A percentile compares a stretch with the other conserved stretches of the same genome.
phyloP scores from a whole-genome alignment of 2,888 invertebrate genomes.

The Cerastoderma edule region DNA sequence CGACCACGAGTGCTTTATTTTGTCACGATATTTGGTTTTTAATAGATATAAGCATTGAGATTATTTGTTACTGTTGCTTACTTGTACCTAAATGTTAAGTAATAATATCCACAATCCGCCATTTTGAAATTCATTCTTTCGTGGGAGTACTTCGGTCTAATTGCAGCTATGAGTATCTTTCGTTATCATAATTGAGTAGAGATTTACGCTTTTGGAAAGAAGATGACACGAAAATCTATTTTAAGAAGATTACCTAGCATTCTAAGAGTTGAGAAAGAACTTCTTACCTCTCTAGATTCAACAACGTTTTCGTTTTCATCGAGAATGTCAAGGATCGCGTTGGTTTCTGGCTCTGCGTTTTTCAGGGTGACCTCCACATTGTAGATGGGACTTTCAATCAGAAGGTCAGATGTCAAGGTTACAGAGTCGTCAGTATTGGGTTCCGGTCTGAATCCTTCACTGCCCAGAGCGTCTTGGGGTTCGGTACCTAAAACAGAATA shows the following conservation, averaged over 20 bases:
- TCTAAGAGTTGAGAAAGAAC: no score
- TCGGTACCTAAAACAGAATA: slow-evolving; percentile 12
- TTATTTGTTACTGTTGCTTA: no score
- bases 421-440: slow-evolving; percentile 14
- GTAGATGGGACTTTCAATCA: slow-evolving; percentile 7
- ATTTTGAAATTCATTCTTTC: not conserved
- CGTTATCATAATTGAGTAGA: no score
- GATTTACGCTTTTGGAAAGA: no score
- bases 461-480: slow-evolving; percentile 10
- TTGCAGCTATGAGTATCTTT: no score
- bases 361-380: slow-evolving; percentile 24
- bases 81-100: not conserved
- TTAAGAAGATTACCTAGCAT: no score
- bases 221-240: no score
- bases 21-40: no score
- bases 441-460: slow-evolving; percentile 24
- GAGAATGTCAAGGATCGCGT: not conserved
- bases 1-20: no score
- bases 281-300: slow-evolving; percentile 23
- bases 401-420: slow-evolving; percentile 14
- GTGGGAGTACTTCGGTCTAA: no score
- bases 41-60: no score
- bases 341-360: slow-evolving; percentile 19
- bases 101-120: not conserved
- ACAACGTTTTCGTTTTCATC: not conserved